A percentile compares a stretch with the other conserved stretches of the same genome.
Evolutionary conservation across 2,888 invertebrate genomes (phyloP).

Genomic region (Thysanoteuthis rhombus): DNA sequence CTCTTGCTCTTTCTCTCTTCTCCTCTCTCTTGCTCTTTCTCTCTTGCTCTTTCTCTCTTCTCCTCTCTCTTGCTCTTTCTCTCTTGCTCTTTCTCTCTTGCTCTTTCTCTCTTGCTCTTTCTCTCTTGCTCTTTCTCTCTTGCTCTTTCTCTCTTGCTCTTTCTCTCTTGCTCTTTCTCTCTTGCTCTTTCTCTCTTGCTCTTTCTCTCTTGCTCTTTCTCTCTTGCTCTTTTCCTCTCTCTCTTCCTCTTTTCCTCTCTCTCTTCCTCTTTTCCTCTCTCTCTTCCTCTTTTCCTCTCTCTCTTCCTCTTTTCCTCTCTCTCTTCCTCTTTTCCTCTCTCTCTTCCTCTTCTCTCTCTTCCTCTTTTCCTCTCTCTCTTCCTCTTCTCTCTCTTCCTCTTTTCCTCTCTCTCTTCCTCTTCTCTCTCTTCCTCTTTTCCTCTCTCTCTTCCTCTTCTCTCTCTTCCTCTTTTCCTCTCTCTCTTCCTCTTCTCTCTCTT

Average conservation of each 20-base stretch:
- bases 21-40: background rate
- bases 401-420: fast-evolving
- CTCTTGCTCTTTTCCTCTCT: background rate
- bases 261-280: background rate
- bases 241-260: background rate
- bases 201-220: fast-evolving
- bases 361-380: background rate
- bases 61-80: background rate
- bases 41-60: background rate
- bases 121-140: background rate
- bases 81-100: background rate
- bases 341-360: no score
- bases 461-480: no score
- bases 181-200: background rate
- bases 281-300: background rate
- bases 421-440: background rate
- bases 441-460: no score
- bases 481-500: no score
- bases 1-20: background rate
- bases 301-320: background rate
- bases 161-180: fast-evolving
- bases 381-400: fast-evolving
- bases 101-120: background rate
- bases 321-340: background rate
- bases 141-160: background rate